phyloP scores from a whole-genome alignment of 1,140 invertebrate species.

The Camponotus vicinus region DNA sequence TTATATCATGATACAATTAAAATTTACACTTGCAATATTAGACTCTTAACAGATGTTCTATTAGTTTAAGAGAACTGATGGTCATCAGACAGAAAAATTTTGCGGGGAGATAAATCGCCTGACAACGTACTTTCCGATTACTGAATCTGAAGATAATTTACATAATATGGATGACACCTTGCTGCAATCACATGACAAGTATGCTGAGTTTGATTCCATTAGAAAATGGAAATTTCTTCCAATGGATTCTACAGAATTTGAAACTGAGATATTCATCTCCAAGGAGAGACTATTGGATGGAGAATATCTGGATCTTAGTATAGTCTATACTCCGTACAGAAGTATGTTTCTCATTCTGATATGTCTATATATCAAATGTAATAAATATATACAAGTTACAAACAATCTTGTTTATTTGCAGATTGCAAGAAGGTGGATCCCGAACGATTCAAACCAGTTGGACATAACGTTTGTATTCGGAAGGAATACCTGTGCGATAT shows the following conservation, averaged over 20 bases:
- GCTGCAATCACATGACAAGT: neutral
- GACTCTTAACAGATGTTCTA: slow-evolving; percentile 18
- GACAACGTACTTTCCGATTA: slow-evolving; percentile 28
- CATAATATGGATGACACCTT: neutral
- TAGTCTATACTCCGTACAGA: slow-evolving; percentile 80
- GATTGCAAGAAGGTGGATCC: slow-evolving; percentile 69
- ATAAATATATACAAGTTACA: slow-evolving; percentile 1
- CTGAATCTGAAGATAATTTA: slow-evolving; percentile 28
- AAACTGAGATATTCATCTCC: slow-evolving; percentile 81
- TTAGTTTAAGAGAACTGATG: slow-evolving; percentile 77
- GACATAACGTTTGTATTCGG: slow-evolving; percentile 73
- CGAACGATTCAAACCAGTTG: slow-evolving; percentile 33
- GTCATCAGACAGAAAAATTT: slow-evolving; percentile 66
- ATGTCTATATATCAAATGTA: slow-evolving; percentile 1
- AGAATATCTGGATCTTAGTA: slow-evolving; percentile 75
- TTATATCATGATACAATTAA: neutral
- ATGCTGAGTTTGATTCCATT: slow-evolving; percentile 58
- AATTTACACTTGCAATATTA: slow-evolving; percentile 1
- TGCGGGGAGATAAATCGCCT: slow-evolving; percentile 70
- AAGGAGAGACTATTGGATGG: slow-evolving; percentile 63
- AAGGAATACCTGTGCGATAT: slow-evolving; percentile 81
- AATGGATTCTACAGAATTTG: slow-evolving; percentile 43
- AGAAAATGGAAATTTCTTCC: slow-evolving; percentile 59
- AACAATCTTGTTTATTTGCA: slow-evolving; percentile 53
- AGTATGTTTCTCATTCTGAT: slow-evolving; percentile 61